phyloP scores from a whole-genome alignment of 2,797 vertebrate genomes.

The Hyperoplus lanceolatus region DNA sequence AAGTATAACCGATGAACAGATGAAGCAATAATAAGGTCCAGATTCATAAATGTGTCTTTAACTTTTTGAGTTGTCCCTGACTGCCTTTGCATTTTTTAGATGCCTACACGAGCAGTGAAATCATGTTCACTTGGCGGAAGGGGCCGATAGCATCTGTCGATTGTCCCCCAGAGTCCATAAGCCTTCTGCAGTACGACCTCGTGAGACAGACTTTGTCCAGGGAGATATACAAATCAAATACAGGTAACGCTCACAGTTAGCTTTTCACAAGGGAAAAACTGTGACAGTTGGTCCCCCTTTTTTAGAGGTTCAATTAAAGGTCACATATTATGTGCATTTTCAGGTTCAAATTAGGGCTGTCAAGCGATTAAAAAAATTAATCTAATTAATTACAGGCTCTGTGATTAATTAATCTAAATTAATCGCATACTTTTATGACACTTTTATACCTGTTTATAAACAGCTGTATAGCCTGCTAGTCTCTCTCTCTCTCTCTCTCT shows the following conservation, averaged over 20 bases:
- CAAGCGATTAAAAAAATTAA: no score
- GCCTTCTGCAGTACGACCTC: conserved; percentile 88
- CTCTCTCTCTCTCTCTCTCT: no score
- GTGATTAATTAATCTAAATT: no score
- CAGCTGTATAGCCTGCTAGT: no score
- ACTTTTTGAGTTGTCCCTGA: not conserved
- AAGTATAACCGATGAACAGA: conserved; percentile 57
- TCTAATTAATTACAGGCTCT: no score
- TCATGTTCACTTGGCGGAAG: conserved; percentile 88
- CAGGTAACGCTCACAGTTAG: conserved; percentile 73
- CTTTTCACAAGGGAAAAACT: not conserved
- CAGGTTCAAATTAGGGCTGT: no score
- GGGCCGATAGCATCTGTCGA: conserved; percentile 83
- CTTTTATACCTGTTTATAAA: no score
- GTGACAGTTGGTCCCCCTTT: not conserved
- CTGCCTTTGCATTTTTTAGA: conserved; percentile 70
- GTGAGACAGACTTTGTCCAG: conserved; percentile 83
- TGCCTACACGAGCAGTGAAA: conserved; percentile 87
- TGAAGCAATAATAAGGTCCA: not conserved
- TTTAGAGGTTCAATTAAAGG: not conserved
- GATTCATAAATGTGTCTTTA: conserved; percentile 10
- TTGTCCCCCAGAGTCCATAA: conserved; percentile 87
- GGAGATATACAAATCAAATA: conserved; percentile 83
- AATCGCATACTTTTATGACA: no score
- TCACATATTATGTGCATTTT: no score